Evolutionary conservation across 2,113 vertebrate genomes (phyloP), one percentile per base, ranked within the genome.

Genomic region (Aleadryas rufinucha): DNA sequence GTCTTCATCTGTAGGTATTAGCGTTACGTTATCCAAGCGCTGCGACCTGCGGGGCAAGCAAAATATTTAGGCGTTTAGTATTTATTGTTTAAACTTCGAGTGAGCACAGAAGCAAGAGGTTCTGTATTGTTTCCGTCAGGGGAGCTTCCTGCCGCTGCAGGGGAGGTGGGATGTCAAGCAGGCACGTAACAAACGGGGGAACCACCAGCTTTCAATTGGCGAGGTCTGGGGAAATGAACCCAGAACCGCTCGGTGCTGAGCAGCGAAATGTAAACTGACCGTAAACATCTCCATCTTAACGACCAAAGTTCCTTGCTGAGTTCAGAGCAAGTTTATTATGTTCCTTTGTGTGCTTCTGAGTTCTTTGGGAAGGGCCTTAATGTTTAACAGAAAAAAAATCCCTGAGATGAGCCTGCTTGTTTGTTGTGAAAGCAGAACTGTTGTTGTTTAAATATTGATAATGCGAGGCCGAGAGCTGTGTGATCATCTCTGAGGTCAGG

Each of bases 1-100:
- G 0, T 4, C 2, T 53, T n/a, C 1, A 2, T 39, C 3, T 28
- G 13, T 28, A 3, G 41, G 3, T 50, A 3, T 11, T 35, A 28
- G 7, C 16, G 1, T 37, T 56, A 1, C 23, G 0, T 50, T 18
- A 6, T 24, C 31, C 7, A 11, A 56, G 28, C 8, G 2, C 28
- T 4, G 0, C 14, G n/a, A 52, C 15, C 47, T 42, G 4, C 21
- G 19, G 65, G 45, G 65, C 35, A 6, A 76, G 44, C 39, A 1
- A 24, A 33, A 24, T 3, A 3, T 5, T 12, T 1, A 8, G 33
- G 9, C 2, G 2, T 13, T 85, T 14, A 17, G 4, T 39, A 2
- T 45, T 26, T 35, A 13, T 19, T n/a, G 13, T 28, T 72, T 27
- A n/a, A 26, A 9, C 8, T 13, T 21, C 0, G 22, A 42, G 42